phyloP scores from a whole-genome alignment of 2,113 vertebrate species.

The Fulmarus glacialis region DNA sequence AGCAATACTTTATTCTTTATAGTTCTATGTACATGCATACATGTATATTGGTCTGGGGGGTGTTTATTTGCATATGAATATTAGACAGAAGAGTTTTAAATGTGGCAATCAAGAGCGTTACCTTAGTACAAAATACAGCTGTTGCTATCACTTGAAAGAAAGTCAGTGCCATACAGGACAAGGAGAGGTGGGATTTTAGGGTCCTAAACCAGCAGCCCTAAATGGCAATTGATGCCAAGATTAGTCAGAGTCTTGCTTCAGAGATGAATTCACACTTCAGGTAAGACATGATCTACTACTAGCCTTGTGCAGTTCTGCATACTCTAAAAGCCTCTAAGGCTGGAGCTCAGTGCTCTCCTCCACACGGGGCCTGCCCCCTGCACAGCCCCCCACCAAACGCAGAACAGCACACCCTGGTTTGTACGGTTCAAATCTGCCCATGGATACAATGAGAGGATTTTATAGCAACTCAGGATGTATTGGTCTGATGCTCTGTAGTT shows the following conservation, averaged over 20 bases:
- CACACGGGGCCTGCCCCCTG: accelerated
- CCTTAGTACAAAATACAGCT: background rate
- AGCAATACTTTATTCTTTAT: background rate
- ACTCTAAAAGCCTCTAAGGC: background rate
- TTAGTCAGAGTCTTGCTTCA: background rate
- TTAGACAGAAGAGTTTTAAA: background rate
- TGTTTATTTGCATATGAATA: background rate
- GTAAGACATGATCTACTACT: background rate
- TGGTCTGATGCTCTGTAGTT: background rate
- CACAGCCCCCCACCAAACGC: accelerated
- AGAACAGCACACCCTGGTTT: accelerated
- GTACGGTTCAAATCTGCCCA: accelerated
- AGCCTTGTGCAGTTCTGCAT: background rate
- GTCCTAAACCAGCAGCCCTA: background rate
- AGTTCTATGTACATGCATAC: background rate
- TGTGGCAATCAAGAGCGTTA: accelerated
- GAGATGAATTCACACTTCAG: background rate
- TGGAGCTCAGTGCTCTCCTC: background rate
- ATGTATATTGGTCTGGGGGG: accelerated
- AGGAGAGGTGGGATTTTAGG: background rate
- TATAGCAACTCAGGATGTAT: background rate
- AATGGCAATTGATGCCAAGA: background rate
- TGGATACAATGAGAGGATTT: background rate
- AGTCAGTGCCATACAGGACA: background rate
- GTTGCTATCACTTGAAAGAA: background rate